Evolutionary conservation across 2,888 invertebrate genomes (phyloP).

Genomic region (Apodemia hepburni): DNA sequence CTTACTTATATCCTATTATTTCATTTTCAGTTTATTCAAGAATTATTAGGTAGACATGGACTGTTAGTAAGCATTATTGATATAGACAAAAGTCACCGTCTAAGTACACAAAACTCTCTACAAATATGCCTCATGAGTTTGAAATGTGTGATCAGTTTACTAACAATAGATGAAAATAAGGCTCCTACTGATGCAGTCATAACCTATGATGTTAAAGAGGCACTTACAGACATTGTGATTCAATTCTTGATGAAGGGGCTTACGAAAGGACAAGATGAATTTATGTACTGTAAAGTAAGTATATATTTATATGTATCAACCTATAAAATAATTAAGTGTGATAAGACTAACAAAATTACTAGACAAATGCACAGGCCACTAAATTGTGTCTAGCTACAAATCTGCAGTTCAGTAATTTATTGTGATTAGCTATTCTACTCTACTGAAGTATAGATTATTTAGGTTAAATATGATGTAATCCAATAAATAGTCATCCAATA

Average conservation of each 20-base stretch:
- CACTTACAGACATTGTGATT: constrained; percentile 57
- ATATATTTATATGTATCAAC: constrained; percentile 16
- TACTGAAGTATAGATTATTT: too few relatives aligned
- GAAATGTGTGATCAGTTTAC: constrained; percentile 53
- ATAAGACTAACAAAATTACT: too few relatives aligned
- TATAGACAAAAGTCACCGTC: constrained; percentile 36
- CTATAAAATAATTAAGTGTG: too few relatives aligned
- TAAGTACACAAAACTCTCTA: constrained; percentile 43
- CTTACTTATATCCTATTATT: background rate
- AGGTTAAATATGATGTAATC: too few relatives aligned
- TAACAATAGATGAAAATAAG: constrained; percentile 48
- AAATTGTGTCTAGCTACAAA: too few relatives aligned
- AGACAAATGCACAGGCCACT: too few relatives aligned
- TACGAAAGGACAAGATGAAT: constrained; percentile 57
- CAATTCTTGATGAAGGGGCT: constrained; percentile 56
- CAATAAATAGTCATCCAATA: too few relatives aligned
- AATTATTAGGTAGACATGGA: constrained; percentile 57
- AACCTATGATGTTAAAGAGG: constrained; percentile 47
- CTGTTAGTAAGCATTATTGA: constrained; percentile 52
- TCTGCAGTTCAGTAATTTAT: too few relatives aligned
- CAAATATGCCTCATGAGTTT: constrained; percentile 54
- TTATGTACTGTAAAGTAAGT: constrained; percentile 72
- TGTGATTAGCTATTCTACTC: too few relatives aligned
- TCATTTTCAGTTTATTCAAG: constrained; percentile 53
- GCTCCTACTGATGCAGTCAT: constrained; percentile 31